Percentiles rank a stretch among this genome's conserved stretches.
These are phyloP conservation scores for Hephaestus fuliginosus DNA, from an alignment of 2,797 vertebrate species.

Conservation along the genomic window DNA sequence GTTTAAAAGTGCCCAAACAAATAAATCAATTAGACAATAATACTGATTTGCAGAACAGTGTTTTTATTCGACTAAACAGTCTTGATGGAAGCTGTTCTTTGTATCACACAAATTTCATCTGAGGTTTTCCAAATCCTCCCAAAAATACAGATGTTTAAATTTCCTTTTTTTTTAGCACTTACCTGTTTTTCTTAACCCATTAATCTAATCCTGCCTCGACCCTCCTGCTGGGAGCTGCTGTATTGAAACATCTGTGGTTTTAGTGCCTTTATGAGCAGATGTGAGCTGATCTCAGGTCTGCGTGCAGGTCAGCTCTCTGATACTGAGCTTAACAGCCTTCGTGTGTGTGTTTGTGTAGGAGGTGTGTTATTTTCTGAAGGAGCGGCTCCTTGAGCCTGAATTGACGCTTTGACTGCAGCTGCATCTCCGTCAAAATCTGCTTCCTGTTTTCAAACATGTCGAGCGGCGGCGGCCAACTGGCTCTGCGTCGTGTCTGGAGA, in stretches of 20 bases:
- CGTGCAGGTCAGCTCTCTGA: neutral
- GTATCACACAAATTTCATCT: neutral
- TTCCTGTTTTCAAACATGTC: constrained; percentile 39
- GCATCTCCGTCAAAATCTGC: constrained; percentile 25
- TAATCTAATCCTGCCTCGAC: neutral
- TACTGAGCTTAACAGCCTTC: neutral
- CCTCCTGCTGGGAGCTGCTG: neutral
- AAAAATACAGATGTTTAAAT: too few relatives aligned
- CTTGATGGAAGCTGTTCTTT: neutral
- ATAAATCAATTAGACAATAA: too few relatives aligned
- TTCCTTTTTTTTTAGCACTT: too few relatives aligned
- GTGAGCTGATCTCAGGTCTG: too few relatives aligned
- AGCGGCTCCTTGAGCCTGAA: neutral
- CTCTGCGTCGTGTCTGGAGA: constrained; percentile 1
- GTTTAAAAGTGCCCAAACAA: too few relatives aligned
- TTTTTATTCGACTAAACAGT: neutral
- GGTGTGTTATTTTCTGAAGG: neutral
- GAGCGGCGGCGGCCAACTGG: neutral
- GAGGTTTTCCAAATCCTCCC: too few relatives aligned
- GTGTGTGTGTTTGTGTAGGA: neutral
- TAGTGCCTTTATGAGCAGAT: neutral
- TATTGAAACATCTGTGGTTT: neutral
- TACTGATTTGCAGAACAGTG: too few relatives aligned
- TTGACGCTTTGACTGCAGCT: constrained; percentile 29
- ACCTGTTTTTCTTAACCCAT: neutral